These are phyloP conservation scores for Zaprionus ghesquierei DNA, from an alignment of 1,140 invertebrate genomes.

Conservation along the genomic window DNA sequence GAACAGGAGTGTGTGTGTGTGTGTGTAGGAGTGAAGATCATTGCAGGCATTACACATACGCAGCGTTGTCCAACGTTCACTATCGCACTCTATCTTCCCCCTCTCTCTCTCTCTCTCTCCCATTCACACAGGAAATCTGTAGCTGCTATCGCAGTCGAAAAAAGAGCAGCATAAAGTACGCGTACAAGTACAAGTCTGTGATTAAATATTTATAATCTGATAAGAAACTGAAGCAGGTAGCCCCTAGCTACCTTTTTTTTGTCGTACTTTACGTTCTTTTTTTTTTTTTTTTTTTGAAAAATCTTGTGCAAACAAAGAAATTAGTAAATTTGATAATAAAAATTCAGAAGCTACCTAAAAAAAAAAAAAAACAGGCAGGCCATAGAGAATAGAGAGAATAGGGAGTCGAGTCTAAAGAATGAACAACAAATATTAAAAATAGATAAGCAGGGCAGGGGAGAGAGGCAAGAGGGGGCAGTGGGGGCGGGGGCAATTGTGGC, in stretches of 20 bases:
- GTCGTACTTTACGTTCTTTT: not conserved
- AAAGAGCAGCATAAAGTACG: conserved; percentile 43
- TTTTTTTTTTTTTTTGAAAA: conserved; percentile 42
- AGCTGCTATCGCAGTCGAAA: conserved; percentile 44
- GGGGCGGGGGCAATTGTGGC: conserved; percentile 60
- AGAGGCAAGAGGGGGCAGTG: not conserved
- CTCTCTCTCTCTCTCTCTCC: not conserved
- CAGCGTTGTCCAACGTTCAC: conserved; percentile 13
- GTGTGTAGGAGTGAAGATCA: not conserved
- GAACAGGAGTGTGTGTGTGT: conserved; percentile 11
- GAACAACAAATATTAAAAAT: conserved; percentile 60
- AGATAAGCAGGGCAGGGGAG: conserved; percentile 55
- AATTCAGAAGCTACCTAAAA: conserved; percentile 79
- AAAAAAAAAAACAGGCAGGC: conserved; percentile 39
- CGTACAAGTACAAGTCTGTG: conserved; percentile 75
- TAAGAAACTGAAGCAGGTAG: conserved; percentile 71
- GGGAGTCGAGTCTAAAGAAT: conserved; percentile 22
- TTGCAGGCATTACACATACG: conserved; percentile 63
- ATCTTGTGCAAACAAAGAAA: conserved; percentile 79
- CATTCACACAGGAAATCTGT: conserved; percentile 23
- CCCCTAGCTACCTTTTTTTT: conserved; percentile 12
- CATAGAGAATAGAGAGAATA: not conserved
- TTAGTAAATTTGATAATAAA: conserved; percentile 81
- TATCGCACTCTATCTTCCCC: not conserved
- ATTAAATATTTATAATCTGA: conserved; percentile 81